Evolutionary conservation across 2,888 invertebrate species (phyloP).

Genomic region (Prosapia bicincta): DNA sequence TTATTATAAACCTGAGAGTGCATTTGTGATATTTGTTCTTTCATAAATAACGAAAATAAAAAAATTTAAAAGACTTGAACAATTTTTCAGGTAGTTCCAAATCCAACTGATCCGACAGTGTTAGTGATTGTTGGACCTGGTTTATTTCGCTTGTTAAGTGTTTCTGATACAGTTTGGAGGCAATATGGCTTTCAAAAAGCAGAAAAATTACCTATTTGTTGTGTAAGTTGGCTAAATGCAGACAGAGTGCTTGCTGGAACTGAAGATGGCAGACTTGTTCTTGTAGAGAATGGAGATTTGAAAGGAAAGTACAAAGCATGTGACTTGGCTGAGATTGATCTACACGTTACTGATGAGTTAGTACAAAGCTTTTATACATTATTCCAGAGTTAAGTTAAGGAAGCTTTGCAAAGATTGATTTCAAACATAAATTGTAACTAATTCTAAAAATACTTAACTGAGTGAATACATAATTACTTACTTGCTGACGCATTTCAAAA

Average conservation of each 20-base stretch:
- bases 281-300: conserved; percentile 83
- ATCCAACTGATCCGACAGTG: conserved; percentile 72
- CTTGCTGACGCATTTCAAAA: too few relatives aligned
- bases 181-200: conserved; percentile 82
- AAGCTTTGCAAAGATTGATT: too few relatives aligned
- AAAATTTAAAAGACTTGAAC: too few relatives aligned
- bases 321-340: conserved; percentile 57
- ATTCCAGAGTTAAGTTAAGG: too few relatives aligned
- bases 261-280: conserved; percentile 66
- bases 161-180: conserved; percentile 73
- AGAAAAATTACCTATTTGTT: conserved; percentile 68
- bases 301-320: conserved; percentile 62
- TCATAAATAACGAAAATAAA: too few relatives aligned
- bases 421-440: too few relatives aligned
- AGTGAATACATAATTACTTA: too few relatives aligned
- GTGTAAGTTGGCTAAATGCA: conserved; percentile 76
- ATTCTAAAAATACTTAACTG: too few relatives aligned
- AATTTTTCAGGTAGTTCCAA: conserved; percentile 64
- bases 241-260: conserved; percentile 80
- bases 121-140: conserved; percentile 62
- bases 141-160: conserved; percentile 70
- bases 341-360: conserved; percentile 59
- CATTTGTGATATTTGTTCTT: too few relatives aligned
- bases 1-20: too few relatives aligned
- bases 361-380: too few relatives aligned